phyloP scores from a whole-genome alignment of 2,113 vertebrate species.

The Vireo altiloquus region DNA sequence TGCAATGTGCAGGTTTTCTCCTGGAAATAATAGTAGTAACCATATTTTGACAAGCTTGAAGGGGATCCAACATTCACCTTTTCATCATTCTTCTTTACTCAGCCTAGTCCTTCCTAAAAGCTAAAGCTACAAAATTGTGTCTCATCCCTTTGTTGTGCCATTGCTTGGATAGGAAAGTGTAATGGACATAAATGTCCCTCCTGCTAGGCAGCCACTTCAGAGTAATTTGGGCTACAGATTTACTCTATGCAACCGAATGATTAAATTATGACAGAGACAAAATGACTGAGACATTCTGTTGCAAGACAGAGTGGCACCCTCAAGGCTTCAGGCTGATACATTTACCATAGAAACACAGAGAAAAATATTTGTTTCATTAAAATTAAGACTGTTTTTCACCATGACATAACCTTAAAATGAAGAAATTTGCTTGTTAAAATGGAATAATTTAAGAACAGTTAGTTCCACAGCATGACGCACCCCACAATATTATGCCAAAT shows the following conservation, averaged over 20 bases:
- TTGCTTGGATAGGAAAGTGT: slow-evolving; percentile 4
- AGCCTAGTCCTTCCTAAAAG: background rate
- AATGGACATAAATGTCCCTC: slow-evolving; percentile 34
- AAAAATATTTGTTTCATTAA: slow-evolving; percentile 69
- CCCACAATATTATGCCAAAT: slow-evolving; percentile 56
- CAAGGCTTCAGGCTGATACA: slow-evolving; percentile 23
- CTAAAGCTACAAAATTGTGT: background rate
- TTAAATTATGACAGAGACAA: slow-evolving; percentile 45
- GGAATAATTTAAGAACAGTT: slow-evolving; percentile 53
- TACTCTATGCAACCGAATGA: slow-evolving; percentile 24
- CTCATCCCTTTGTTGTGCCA: background rate
- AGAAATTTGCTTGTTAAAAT: slow-evolving; percentile 32
- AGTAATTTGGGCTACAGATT: slow-evolving; percentile 36
- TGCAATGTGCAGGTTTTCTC: background rate
- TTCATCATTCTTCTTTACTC: background rate
- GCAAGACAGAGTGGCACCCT: slow-evolving; percentile 13
- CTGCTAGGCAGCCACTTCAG: slow-evolving; percentile 49
- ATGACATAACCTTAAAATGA: slow-evolving; percentile 53
- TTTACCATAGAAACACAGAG: slow-evolving; percentile 9
- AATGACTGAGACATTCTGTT: slow-evolving; percentile 11
- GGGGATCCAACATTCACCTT: background rate
- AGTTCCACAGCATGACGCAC: slow-evolving; percentile 59
- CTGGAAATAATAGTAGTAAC: background rate
- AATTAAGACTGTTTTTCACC: slow-evolving; percentile 57
- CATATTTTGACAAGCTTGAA: background rate